Evolutionary conservation across 2,113 vertebrate genomes (phyloP), one percentile per base, ranked within the genome.

Genomic region (Silurus meridionalis): DNA sequence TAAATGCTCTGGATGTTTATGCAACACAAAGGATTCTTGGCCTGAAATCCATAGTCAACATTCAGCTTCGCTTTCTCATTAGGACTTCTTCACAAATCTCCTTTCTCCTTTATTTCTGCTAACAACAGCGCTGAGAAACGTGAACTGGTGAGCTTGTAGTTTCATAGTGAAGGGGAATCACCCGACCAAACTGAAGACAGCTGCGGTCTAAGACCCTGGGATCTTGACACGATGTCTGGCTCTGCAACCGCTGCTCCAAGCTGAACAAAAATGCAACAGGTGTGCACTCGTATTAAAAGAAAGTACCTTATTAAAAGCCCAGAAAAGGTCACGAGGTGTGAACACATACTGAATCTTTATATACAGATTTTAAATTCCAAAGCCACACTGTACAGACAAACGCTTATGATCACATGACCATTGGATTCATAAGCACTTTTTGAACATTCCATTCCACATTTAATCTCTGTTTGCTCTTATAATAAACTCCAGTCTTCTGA

Each of bases 261-360:
- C 71, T 75, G 66, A 83, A 87, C 84, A 86, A 82, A 85, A 90
- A 86, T 86, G 87, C 60, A 86, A 87, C 89, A 90, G 89, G 89
- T 90, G 89, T 89, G 83, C 71, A 50, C 80, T 85, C 15, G 67
- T 74, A 74, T 66, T 71, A 83, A 57, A 63, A 72, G 86, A 46
- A 25, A 82, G 48, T 53, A 85, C 87, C 87, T 87, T 89, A 87
- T 87, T 85, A 83, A 80, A 80, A 72, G 80, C 83, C n/a, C 3
- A 6, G 57, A 85, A 60, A 25, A 79, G 79, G 19, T 37, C 80
- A 50, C 13, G 60, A 57, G 50, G 15, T 60, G 25, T 6, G 60
- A 80, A 79, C 13, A 37, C 25, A 46, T 80, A 60, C 55, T 60
- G 77, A 10, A 21, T 58, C 25, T 80, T 58, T 37, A 21, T 60